Evolutionary conservation across 2,797 vertebrate genomes (phyloP), one percentile per base, ranked within the genome.

Genomic region (Gobio occitaniae): DNA sequence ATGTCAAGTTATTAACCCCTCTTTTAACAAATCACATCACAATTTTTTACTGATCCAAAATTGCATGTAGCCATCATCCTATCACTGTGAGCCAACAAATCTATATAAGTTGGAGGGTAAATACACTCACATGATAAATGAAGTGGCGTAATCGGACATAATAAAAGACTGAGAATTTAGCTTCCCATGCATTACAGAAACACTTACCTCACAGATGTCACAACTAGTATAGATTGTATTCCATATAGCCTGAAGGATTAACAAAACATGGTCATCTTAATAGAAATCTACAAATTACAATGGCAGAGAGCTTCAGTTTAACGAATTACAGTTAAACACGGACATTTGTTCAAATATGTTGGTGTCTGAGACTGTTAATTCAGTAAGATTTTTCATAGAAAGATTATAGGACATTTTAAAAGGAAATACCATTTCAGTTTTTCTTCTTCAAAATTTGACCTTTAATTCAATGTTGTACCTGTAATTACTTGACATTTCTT

Each of bases 301-400:
- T 36, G 13, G 15, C 44, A 77, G 74, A 83, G 41, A 44, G 50
- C 17, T 69, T 79, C 41, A 81, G 69, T 48, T 54, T 54, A 17
- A 25, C 6, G 4, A 19, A 72, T 83, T 78, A 41, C 69, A 85
- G 52, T 78, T 56, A 66, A 59, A 56, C 29, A 74, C 84, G 44
- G 41, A 52, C 21, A 71, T 78, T 86, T 83, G 48, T 74, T 87
- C 85, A 83, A 80, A 69, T 68, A 68, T 59, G 61, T 47, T 77
- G 48, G 21, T 83, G 32, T 44, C 36, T 66, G 69, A 68, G 19
- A 21, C 47, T 66, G 38, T 29, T 69, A 36, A 80, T 69, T 69
- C 38, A 84, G 25, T 78, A 75, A n/a, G 16, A 17, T 52, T n/a
- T 16, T 17, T 11, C 3, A 48, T 16, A 50, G 15, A 25, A 63